Base-by-base conservation (phyloP, 2,888 invertebrate species). In the Trachelus tabidus region DNA sequence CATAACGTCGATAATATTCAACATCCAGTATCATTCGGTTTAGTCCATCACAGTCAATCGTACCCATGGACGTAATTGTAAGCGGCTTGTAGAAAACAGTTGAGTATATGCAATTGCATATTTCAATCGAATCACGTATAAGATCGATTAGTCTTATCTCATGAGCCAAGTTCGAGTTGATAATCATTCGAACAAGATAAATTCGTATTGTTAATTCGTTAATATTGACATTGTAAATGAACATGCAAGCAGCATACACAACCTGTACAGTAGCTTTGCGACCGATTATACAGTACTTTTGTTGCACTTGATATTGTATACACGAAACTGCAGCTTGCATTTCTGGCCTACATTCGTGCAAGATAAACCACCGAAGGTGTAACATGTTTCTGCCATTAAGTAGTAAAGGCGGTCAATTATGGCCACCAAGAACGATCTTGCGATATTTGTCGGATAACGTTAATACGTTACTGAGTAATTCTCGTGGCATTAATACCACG, bases 331-430 rank as follows among this genome's bases (percentile, higher is more conserved):
- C 71, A 71, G 23, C 56, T 56, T 56, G 56, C 71, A 71, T 71
- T 71, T 34, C 12, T 34, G 71, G 9, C 71, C 71, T 71, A 35
- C 35, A 75, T 56, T 30, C 34, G 15, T 35, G 12, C 71, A 12
- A 76, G 68, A 78, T 76, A 73, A 76, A 73, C 79, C 69, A 71
- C 11, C 75, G 75, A 79, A 71, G 71, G 71, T 71, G 30, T 77
- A 80, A 75, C 79, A 77, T 77, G 79, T 79, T 81, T 80, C 76
- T 75, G 80, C 78, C 75, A 80, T 81, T 80, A 81, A 77, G 75
- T 73, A 34, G 74, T 34, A 79, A 75, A 74, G 34, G 33, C 75
- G 73, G 77, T 79, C 40, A 68, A 69, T 76, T 69, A 76, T 35
- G 69, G 71, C 68, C 34, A 35, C 75, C 37, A 34, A 30, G 40